These are phyloP conservation scores for Cheracebus regulus DNA, from an alignment of 2,797 vertebrate species.

Conservation along the genomic window DNA sequence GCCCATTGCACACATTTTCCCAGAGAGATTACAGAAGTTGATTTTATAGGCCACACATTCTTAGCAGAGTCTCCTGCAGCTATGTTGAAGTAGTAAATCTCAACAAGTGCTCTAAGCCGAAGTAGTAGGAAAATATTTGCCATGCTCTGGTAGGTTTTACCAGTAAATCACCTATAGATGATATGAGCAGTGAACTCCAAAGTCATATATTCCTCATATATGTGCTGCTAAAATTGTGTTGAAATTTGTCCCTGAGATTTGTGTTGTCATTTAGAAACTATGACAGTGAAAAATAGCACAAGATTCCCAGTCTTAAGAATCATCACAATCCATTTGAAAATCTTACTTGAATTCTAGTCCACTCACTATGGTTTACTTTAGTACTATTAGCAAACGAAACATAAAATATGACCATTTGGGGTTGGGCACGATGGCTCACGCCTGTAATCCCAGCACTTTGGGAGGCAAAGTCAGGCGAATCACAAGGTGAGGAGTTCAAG, in stretches of 20 bases:
- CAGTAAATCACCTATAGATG: background rate
- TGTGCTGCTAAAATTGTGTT: background rate
- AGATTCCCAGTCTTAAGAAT: background rate
- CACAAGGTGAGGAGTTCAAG: too few relatives aligned
- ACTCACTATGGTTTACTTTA: constrained; percentile 12
- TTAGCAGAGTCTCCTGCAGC: background rate
- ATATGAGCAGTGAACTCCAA: background rate
- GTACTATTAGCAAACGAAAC: constrained; percentile 30
- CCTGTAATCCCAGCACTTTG: too few relatives aligned
- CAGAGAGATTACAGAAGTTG: background rate
- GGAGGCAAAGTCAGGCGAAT: too few relatives aligned
- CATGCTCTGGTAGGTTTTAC: background rate
- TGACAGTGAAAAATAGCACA: background rate
- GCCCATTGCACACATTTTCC: background rate
- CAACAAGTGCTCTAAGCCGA: background rate
- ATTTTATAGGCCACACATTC: background rate
- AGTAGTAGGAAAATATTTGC: background rate
- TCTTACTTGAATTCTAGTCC: constrained; percentile 3
- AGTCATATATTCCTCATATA: background rate
- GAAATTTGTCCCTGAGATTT: background rate
- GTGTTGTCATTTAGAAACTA: background rate
- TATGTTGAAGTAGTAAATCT: background rate
- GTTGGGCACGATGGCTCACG: too few relatives aligned
- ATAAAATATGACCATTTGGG: background rate
- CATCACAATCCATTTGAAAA: background rate